These are phyloP conservation scores for Aleiodes testaceus DNA, from an alignment of 2,888 invertebrate species.

Conservation along the genomic window DNA sequence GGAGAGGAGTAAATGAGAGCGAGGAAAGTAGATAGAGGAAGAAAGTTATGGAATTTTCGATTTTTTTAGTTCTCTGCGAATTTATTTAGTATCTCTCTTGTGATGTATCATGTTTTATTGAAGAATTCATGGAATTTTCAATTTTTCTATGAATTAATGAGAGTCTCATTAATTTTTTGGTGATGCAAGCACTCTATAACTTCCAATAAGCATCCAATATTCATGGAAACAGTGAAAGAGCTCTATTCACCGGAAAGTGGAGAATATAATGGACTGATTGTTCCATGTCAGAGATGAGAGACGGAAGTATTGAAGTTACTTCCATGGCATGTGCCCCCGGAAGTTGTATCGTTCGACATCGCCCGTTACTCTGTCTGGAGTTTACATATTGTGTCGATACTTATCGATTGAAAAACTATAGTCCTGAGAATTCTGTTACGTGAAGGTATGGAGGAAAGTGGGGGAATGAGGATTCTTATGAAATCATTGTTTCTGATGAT, in stretches of 20 bases:
- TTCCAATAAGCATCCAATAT: too few relatives aligned
- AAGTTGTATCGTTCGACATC: constrained; percentile 16
- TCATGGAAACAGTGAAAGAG: too few relatives aligned
- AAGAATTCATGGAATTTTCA: too few relatives aligned
- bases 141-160: too few relatives aligned
- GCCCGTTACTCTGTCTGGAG: constrained; percentile 15
- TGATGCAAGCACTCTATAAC: too few relatives aligned
- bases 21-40: background rate
- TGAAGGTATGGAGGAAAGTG: too few relatives aligned
- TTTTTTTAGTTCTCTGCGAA: background rate
- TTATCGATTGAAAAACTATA: constrained; percentile 1
- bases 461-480: too few relatives aligned
- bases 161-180: too few relatives aligned
- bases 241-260: background rate
- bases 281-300: constrained; percentile 8
- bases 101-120: too few relatives aligned
- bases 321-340: constrained; percentile 7
- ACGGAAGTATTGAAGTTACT: constrained; percentile 20
- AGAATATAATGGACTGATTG: constrained; percentile 5
- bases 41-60: background rate
- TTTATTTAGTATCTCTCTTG: too few relatives aligned
- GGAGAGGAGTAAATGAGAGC: background rate
- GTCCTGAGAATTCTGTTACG: background rate
- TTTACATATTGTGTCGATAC: constrained; percentile 6
- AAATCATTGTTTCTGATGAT: too few relatives aligned